Base-by-base conservation (phyloP, 2,113 vertebrate genomes). In the Heliornis fulica region DNA sequence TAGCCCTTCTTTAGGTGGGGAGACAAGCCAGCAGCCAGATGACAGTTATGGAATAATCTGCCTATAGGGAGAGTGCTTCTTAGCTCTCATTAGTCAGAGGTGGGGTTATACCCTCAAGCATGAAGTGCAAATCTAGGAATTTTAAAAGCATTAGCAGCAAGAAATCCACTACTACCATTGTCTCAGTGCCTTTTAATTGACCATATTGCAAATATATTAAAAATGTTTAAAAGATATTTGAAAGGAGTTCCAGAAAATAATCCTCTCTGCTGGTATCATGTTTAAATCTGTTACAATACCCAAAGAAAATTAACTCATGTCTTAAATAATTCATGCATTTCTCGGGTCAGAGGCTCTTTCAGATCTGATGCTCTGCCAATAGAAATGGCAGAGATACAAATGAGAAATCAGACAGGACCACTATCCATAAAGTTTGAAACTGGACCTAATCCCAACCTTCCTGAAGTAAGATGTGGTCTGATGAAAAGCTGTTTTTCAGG, bases 261-360 rank as follows among this genome's bases (percentile, higher is more conserved):
- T 38, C 23, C 43, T 81, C 53, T 80, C 56, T 95, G 68, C 79
- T 78, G 72, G 43, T 83, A 88, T 74, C 79, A 12, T 13, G 40
- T 68, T 83, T 83, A 81, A 83, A 90, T 88, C 84, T 90, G 43
- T 80, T 83, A 80, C 46, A 83, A 60, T 43, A 76, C 80, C 71
- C 9, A 5, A 43, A 92, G 82, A 95, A 92, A 96, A 96, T 93
- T 88, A 94, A 89, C 85, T 89, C 82, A 56, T 3, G 0, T 83
- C 92, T 95, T 96, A 86, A 96, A 91, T 96, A 96, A 96, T 96
- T 92, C 85, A 92, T 81, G 72, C 79, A 51, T 87, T 96, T 81
- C 68, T 68, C 90, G 90, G 96, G 92, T 97, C 93, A 94, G 83
- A 83, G 43, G 70, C 83, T 92, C 40, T 60, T 90, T 57, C 83